Base-by-base conservation (phyloP, 2,888 invertebrate genomes). In the Rhagophthalmus giganteus region DNA sequence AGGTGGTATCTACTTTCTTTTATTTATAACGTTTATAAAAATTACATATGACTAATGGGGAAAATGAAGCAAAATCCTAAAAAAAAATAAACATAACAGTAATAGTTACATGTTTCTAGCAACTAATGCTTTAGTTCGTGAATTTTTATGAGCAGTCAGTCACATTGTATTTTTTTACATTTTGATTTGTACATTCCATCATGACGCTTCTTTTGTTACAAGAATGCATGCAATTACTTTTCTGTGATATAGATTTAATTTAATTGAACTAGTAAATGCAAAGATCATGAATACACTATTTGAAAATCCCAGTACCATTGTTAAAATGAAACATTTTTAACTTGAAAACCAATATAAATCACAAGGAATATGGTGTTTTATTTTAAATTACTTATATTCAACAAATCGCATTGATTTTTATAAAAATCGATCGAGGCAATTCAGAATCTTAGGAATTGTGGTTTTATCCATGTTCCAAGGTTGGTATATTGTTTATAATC, bases 181-280 rank as follows among this genome's bases (percentile, higher is more conserved):
- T 24, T 35, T 48, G 34, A 41, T 20, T 20, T 25, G 15, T 45
- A 26, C 38, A 34, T 45, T 51, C 40, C 44, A 38, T 38, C 12
- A 38, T 25, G 34, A 37, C 39, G 39, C 39, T 38, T 47, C 38
- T 47, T 47, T 47, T 28, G n/a, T 37, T 45, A 10, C 9, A 45
- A 25, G 31, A 47, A 39, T 47, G 47, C 47, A 40, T 47, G 47
- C 47, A 47, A 47, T 47, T 39, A 16, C 33, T 30, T 47, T 46
- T 47, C 47, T 47, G 47, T 47, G 47, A 47, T 47, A 47, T 40
- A 34, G 32, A 40, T 24, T 47, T 47, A 47, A 40, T 47, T 30
- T 40, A 40, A 32, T 38, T 46, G 10, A 30, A 32, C 30, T 37
- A 30, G 30, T 20, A 10, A 38, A 28, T 37, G 27, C 32, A 26